Evolutionary conservation across 2,888 invertebrate species (phyloP).

Genomic region (Fabriciana adippe): DNA sequence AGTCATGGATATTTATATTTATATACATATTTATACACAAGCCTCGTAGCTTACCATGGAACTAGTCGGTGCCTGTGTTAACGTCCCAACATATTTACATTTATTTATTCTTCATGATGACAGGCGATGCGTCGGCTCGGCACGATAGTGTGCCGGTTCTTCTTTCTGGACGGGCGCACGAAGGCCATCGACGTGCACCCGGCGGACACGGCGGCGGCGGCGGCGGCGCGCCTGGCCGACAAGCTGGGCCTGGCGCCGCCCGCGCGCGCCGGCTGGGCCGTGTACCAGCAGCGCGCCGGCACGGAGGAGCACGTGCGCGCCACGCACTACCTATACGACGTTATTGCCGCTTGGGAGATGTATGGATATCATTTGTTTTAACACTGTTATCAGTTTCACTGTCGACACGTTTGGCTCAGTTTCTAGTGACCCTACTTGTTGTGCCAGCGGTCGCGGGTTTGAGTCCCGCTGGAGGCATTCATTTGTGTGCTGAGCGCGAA

Average conservation of each 20-base stretch:
- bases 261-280: slow-evolving; percentile 94
- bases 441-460: too few species aligned
- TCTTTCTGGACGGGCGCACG: slow-evolving; percentile 96
- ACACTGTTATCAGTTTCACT: not conserved
- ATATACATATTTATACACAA: too few species aligned
- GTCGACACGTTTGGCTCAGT: too few species aligned
- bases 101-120: not conserved
- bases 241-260: slow-evolving; percentile 89
- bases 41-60: too few species aligned
- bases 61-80: too few species aligned
- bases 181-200: slow-evolving; percentile 98
- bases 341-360: slow-evolving; percentile 97
- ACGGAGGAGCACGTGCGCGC: slow-evolving; percentile 95
- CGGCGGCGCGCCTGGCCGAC: slow-evolving; percentile 93
- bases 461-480: too few species aligned
- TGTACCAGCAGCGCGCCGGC: slow-evolving; percentile 93
- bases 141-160: slow-evolving; percentile 96
- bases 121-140: slow-evolving; percentile 95
- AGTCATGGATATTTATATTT: too few species aligned
- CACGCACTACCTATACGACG: slow-evolving; percentile 95
- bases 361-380: slow-evolving; percentile 61
- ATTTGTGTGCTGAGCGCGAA: too few species aligned
- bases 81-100: too few species aligned
- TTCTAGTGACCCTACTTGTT: too few species aligned
- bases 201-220: slow-evolving; percentile 95